Evolutionary conservation across 2,797 vertebrate species (phyloP), one percentile per base, ranked within the genome.

Genomic region (Lepilemur ruficaudatus): DNA sequence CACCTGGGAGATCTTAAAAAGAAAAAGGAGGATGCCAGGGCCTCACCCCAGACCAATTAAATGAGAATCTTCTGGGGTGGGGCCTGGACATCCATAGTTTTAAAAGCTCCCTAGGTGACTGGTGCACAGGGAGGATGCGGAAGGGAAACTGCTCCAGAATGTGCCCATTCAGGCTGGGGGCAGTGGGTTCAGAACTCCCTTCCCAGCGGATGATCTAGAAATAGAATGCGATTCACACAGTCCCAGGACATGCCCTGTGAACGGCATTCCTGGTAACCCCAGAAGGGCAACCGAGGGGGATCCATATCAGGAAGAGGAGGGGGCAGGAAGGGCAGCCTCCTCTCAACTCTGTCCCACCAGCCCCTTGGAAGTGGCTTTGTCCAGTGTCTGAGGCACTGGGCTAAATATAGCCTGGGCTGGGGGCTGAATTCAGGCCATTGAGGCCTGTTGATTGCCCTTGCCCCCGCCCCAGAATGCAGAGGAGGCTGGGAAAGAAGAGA

Each of bases 321-420:
- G 89, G 93, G 89, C 96, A 94, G 97, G 96, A 97, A 98, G 97
- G 95, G 81, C 91, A 97, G 73, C 81, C 69, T 94, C 55, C 63
- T 67, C 55, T 69, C 88, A 83, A 32, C 80, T 46, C 67, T 35
- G 84, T 90, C 86, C 70, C 90, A 91, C 41, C 48, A 79, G 73
- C 59, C n/a, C 80, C 87, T 95, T 59, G 94, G 95, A 97, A 97
- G 84, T 94, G 96, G 94, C 97, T 98, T 98, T 98, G 97, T 98
- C 93, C 91, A 96, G 93, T 97, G 97, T 97, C 73, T 78, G 85
- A 97, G 59, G 86, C 96, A 43, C 23, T 18, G 10, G 15, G 91
- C 97, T 98, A 98, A 98, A 98, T 97, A 97, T 98, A 98, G 96
- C 75, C 88, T 3, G 84, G 91, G 96, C 78, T 94, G 76, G 95